Conservation (phyloP, 2,113 vertebrate species). For the Vulpes ferrilata region DNA sequence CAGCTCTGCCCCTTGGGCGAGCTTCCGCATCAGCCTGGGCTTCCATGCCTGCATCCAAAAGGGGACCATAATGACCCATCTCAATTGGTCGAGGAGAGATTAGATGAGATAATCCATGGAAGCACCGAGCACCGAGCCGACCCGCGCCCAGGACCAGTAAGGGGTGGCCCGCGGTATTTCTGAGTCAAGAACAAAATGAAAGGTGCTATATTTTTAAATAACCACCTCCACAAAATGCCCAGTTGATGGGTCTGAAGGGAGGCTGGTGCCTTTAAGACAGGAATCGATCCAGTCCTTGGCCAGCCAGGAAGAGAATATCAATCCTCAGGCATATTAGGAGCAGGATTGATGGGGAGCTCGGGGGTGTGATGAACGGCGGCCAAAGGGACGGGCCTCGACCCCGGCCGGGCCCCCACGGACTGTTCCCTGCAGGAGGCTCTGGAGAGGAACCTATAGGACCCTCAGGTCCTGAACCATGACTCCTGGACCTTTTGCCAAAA, state of each 20-base stretch:
- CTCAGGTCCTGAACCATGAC: not conserved
- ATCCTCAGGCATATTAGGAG: not conserved
- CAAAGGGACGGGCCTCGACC: not conserved
- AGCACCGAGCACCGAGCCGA: not conserved
- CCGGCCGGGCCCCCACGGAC: rapidly evolving
- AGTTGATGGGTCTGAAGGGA: not conserved
- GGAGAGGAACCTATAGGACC: not conserved
- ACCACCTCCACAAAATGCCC: not conserved
- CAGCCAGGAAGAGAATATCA: not conserved
- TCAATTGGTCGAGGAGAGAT: not conserved
- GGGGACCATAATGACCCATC: not conserved
- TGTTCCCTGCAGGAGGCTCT: not conserved
- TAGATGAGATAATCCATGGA: rapidly evolving
- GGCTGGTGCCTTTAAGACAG: constrained; percentile 38
- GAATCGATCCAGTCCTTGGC: not conserved
- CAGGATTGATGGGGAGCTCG: not conserved
- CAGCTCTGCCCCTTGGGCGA: not conserved
- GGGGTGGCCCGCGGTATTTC: not conserved
- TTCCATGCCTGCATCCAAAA: not conserved
- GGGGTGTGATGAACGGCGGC: not conserved
- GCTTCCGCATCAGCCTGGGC: not conserved
- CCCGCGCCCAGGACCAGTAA: not conserved
- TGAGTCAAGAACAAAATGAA: not conserved
- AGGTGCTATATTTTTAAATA: not conserved
- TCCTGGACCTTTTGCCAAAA: not conserved